A percentile compares a stretch with the other conserved stretches of the same genome.
Conservation (phyloP, 2,113 vertebrate species). For the Pseudopipra pipra region DNA sequence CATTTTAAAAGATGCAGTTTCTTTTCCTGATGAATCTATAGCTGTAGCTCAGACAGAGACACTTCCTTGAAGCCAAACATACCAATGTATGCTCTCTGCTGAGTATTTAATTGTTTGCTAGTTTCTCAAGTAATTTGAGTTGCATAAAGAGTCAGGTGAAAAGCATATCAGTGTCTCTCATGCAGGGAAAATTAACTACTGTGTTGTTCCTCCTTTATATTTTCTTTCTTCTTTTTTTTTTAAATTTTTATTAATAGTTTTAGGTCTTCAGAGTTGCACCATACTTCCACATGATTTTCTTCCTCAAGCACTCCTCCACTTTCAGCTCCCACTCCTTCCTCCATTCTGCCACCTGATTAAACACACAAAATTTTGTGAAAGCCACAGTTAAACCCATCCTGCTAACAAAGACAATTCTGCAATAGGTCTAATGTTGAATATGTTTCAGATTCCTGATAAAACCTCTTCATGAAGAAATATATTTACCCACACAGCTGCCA, state of each 20-base stretch:
- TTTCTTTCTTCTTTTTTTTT: background rate
- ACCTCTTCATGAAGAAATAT: background rate
- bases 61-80: background rate
- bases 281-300: background rate
- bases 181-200: background rate
- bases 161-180: background rate
- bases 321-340: background rate
- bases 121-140: background rate
- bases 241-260: background rate
- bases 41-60: background rate
- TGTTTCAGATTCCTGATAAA: background rate
- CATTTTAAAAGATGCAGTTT: background rate
- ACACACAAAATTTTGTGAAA: slow-evolving; percentile 26
- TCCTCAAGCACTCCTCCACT: background rate
- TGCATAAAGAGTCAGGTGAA: background rate
- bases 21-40: background rate
- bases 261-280: background rate
- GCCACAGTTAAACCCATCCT: background rate
- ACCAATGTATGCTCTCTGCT: background rate
- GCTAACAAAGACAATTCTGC: slow-evolving; percentile 13
- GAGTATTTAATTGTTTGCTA: background rate
- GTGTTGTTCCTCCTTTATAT: background rate
- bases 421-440: background rate
- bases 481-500: background rate
- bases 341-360: slow-evolving; percentile 56